These are phyloP conservation scores for Podarcis lilfordi DNA, from an alignment of 2,797 vertebrate genomes.

Conservation along the genomic window DNA sequence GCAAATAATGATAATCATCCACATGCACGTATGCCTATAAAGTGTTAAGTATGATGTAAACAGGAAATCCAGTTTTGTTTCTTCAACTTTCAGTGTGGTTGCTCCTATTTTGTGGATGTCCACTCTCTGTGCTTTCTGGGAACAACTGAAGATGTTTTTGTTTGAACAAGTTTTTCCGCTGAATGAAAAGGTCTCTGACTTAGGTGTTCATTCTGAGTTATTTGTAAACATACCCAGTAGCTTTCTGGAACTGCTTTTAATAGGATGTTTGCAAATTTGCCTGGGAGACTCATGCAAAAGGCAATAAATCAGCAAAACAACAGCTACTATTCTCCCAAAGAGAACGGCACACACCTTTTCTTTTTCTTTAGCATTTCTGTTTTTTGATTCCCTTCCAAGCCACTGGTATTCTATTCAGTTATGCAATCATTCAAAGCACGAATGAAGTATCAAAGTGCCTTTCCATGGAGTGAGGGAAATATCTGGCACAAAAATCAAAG, in stretches of 20 bases:
- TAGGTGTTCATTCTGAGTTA: no score
- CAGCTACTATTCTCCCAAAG: conserved; percentile 14
- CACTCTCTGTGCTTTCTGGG: no score
- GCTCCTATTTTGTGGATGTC: no score
- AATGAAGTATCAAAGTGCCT: neutral
- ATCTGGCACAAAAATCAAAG: neutral
- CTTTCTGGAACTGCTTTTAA: no score
- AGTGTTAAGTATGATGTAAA: neutral
- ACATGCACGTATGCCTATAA: neutral
- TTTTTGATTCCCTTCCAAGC: neutral
- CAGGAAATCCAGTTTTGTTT: neutral
- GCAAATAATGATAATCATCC: neutral
- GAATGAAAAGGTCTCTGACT: no score
- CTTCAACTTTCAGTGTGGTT: neutral
- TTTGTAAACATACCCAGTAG: no score
- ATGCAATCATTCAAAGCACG: neutral
- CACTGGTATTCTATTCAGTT: neutral
- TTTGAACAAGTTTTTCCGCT: no score
- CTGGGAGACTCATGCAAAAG: no score
- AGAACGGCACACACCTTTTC: conserved; percentile 16
- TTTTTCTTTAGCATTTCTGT: conserved; percentile 14
- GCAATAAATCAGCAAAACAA: no score
- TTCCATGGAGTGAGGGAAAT: neutral
- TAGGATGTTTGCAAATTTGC: no score
- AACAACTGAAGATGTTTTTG: no score